phyloP scores from a whole-genome alignment of 1,140 invertebrate species.

The Plectrocnemia conspersa region DNA sequence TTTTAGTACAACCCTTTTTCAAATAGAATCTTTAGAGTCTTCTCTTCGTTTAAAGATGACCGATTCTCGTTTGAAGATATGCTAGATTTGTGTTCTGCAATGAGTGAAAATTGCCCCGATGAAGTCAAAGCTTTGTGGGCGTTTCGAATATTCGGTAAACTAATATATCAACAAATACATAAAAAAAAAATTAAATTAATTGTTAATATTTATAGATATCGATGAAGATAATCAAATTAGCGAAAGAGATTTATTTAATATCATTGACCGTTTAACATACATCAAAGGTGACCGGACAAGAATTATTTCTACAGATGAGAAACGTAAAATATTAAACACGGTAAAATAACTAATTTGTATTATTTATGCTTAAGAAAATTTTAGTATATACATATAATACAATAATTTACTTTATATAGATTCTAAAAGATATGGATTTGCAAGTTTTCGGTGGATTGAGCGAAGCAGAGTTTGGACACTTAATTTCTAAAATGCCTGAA shows the following conservation, averaged over 20 bases:
- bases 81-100: slow-evolving; percentile 69
- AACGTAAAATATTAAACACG: slow-evolving; percentile 45
- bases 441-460: slow-evolving; percentile 51
- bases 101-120: slow-evolving; percentile 63
- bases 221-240: slow-evolving; percentile 57
- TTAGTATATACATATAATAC: slow-evolving; percentile 1
- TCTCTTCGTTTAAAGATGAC: slow-evolving; percentile 62
- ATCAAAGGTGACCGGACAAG: slow-evolving; percentile 34
- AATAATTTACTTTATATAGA: slow-evolving; percentile 44
- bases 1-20: slow-evolving; percentile 68
- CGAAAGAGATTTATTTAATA: slow-evolving; percentile 50
- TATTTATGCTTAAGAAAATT: neutral
- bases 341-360: slow-evolving; percentile 38
- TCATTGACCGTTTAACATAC: slow-evolving; percentile 50
- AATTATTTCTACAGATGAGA: slow-evolving; percentile 39
- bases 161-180: slow-evolving; percentile 13
- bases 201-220: slow-evolving; percentile 50
- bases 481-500: slow-evolving; percentile 55
- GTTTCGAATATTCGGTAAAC: slow-evolving; percentile 70
- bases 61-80: slow-evolving; percentile 70
- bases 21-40: slow-evolving; percentile 64
- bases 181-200: slow-evolving; percentile 1
- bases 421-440: slow-evolving; percentile 55
- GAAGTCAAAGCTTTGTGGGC: slow-evolving; percentile 69
- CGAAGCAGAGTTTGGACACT: slow-evolving; percentile 53